A percentile compares a stretch with the other conserved stretches of the same genome.
Evolutionary conservation across 2,888 invertebrate genomes (phyloP).

Genomic region (Ennomos erosarius): DNA sequence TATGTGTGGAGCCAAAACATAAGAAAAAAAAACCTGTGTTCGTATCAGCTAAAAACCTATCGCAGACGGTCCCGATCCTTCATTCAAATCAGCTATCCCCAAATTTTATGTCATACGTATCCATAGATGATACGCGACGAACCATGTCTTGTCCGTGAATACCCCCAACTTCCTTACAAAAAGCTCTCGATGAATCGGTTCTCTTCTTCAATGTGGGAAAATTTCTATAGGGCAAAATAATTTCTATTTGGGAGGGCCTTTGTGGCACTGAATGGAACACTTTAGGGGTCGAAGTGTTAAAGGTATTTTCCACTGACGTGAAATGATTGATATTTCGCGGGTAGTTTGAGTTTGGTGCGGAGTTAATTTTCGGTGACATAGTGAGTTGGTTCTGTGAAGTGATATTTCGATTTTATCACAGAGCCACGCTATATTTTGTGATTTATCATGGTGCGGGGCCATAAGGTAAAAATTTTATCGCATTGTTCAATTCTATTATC

Average conservation of each 20-base stretch:
- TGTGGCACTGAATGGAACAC: constrained; percentile 43
- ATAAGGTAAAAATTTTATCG: no score
- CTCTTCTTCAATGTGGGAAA: constrained; percentile 65
- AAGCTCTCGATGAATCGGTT: constrained; percentile 58
- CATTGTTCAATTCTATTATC: no score
- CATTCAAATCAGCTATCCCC: constrained; percentile 28
- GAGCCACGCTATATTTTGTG: no score
- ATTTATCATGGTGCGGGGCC: no score
- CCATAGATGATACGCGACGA: constrained; percentile 56
- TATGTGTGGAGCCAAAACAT: no score
- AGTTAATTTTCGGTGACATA: constrained; percentile 13
- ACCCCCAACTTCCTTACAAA: constrained; percentile 64
- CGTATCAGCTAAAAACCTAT: no score
- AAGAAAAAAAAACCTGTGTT: no score
- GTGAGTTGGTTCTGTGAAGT: neutral
- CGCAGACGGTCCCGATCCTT: no score
- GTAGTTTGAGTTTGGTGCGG: constrained; percentile 18
- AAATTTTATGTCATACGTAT: constrained; percentile 49
- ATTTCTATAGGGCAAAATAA: constrained; percentile 72
- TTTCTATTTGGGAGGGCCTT: constrained; percentile 63
- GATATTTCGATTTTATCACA: neutral
- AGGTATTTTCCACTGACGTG: constrained; percentile 26
- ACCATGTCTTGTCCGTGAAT: constrained; percentile 56
- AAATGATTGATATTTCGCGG: constrained; percentile 33
- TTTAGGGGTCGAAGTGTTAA: constrained; percentile 30